These are phyloP conservation scores for Diarsia mendica DNA, from an alignment of 2,888 invertebrate species.

Conservation along the genomic window DNA sequence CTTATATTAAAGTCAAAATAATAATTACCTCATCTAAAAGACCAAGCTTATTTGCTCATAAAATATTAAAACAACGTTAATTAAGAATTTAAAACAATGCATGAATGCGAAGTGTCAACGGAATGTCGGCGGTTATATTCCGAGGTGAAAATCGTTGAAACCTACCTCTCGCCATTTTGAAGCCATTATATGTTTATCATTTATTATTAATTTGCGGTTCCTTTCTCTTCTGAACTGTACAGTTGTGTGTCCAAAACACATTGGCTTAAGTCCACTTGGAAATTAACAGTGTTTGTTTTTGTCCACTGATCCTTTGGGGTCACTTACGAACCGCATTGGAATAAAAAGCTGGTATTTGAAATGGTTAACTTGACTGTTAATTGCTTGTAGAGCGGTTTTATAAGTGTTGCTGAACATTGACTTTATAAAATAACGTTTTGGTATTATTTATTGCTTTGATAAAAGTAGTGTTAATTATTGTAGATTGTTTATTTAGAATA, in stretches of 20 bases:
- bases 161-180: constrained; percentile 25
- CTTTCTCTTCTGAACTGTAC: constrained; percentile 27
- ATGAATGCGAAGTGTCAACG: constrained; percentile 50
- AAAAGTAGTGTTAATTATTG: too few species aligned
- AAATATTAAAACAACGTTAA: constrained; percentile 48
- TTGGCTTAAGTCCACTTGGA: constrained; percentile 22
- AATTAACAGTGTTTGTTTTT: constrained; percentile 53
- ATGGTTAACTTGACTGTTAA: constrained; percentile 3
- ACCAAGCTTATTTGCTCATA: constrained; percentile 10
- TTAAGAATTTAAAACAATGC: constrained; percentile 52
- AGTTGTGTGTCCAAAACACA: constrained; percentile 30
- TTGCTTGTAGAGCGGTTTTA: not conserved
- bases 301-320: constrained; percentile 28
- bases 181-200: constrained; percentile 45
- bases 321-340: constrained; percentile 10
- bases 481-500: too few species aligned
- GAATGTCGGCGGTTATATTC: constrained; percentile 46
- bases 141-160: constrained; percentile 38
- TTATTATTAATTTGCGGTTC: constrained; percentile 40
- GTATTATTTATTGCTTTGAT: not conserved
- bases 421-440: not conserved
- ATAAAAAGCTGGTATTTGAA: constrained; percentile 43
- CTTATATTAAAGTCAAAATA: not conserved
- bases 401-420: not conserved
- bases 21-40: constrained; percentile 14